Percentiles rank a stretch among this genome's conserved stretches.
These are phyloP conservation scores for Perodicticus potto DNA, from an alignment of 2,797 vertebrate genomes.

Conservation along the genomic window DNA sequence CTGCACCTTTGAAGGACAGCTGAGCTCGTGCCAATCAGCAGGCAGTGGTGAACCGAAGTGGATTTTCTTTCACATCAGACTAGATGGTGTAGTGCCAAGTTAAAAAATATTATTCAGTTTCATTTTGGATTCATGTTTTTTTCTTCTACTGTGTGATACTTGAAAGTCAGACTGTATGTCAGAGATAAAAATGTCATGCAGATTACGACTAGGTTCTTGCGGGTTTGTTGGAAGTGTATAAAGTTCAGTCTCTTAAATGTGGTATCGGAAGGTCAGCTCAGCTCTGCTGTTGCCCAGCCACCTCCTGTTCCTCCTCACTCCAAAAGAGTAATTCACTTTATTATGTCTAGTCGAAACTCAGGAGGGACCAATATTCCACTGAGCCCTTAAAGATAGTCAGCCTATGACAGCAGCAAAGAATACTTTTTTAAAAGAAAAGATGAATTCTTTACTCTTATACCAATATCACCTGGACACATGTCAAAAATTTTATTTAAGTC, in stretches of 20 bases:
- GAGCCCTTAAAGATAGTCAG: background rate
- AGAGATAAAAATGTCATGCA: conserved; percentile 69
- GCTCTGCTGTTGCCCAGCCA: background rate
- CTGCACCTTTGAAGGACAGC: conserved; percentile 36
- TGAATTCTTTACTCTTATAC: background rate
- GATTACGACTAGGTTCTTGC: conserved; percentile 31
- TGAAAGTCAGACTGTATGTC: conserved; percentile 71
- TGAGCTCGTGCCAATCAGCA: conserved; percentile 58
- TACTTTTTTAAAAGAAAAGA: conserved; percentile 30
- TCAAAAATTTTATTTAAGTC: conserved; percentile 45
- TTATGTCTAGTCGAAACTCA: conserved; percentile 4
- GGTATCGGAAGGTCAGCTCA: conserved; percentile 17
- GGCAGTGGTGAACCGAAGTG: conserved; percentile 50
- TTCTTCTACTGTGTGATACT: conserved; percentile 38
- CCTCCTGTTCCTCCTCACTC: conserved; percentile 20
- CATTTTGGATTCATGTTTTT: conserved; percentile 57
- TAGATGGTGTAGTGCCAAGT: background rate
- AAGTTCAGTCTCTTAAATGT: background rate
- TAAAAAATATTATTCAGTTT: conserved; percentile 61
- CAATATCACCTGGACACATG: background rate
- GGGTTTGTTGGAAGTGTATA: conserved; percentile 4
- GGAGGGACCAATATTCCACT: conserved; percentile 17
- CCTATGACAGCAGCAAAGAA: background rate
- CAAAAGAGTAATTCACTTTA: conserved; percentile 41
- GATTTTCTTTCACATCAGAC: conserved; percentile 50